Evolutionary conservation across 1,140 invertebrate species (phyloP).

Genomic region (Drosophila leontia): DNA sequence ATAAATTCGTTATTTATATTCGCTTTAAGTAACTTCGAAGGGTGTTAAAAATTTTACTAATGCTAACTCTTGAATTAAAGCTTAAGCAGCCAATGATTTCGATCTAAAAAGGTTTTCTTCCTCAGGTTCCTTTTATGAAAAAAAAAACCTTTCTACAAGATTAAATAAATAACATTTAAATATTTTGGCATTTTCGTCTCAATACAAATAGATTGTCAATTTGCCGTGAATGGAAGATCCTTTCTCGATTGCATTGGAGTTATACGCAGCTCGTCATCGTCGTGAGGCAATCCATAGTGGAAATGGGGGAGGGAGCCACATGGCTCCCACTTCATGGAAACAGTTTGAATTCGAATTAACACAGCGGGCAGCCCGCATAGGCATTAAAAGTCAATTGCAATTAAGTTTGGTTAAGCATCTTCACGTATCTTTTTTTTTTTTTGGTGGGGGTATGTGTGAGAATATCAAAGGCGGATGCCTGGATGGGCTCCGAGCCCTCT

Average conservation of each 20-base stretch:
- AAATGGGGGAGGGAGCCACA: slow-evolving; percentile 40
- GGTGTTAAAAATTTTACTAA: neutral
- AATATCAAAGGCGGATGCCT: slow-evolving; percentile 71
- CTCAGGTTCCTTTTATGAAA: too few relatives aligned
- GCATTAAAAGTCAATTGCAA: slow-evolving; percentile 82
- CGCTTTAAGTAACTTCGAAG: neutral
- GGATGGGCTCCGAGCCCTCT: slow-evolving; percentile 40
- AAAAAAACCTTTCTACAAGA: too few relatives aligned
- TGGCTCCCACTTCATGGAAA: slow-evolving; percentile 64
- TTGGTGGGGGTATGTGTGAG: slow-evolving; percentile 56
- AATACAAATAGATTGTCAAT: too few relatives aligned
- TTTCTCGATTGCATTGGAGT: neutral
- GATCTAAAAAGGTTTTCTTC: too few relatives aligned
- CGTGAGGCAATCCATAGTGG: slow-evolving; percentile 26
- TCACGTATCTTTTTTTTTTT: slow-evolving; percentile 18
- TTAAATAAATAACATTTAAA: too few relatives aligned
- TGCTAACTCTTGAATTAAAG: too few relatives aligned
- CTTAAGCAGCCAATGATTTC: too few relatives aligned
- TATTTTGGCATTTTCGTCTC: too few relatives aligned
- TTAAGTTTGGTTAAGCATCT: slow-evolving; percentile 67
- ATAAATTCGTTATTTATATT: neutral
- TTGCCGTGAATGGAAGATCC: neutral
- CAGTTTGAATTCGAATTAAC: slow-evolving; percentile 82
- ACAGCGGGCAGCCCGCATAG: slow-evolving; percentile 64
- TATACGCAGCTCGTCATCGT: slow-evolving; percentile 41